phyloP scores from a whole-genome alignment of 30 jellyfish, hydroid and myxozoan genomes.

The Turritopsis rubra region DNA sequence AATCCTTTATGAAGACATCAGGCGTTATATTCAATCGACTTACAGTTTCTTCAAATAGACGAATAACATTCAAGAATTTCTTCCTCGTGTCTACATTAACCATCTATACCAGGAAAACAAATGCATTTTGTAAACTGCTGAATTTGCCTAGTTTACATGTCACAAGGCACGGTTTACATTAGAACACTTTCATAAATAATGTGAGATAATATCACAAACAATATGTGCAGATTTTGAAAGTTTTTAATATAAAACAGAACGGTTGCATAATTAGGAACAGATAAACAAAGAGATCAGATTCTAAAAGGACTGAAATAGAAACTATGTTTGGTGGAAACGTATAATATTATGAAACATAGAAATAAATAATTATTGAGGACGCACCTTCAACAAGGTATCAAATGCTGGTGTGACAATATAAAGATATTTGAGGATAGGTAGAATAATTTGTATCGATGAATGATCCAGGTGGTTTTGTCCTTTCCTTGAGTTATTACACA shows the following conservation, averaged over 20 bases:
- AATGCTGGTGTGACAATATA: constrained; percentile 64
- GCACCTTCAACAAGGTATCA: constrained; percentile 73
- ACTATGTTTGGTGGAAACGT: neutral
- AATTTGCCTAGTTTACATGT: too few species aligned
- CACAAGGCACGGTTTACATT: too few species aligned
- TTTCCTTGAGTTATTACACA: constrained; percentile 65
- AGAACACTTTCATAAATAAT: too few species aligned
- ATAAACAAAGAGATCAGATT: neutral
- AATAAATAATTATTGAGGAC: neutral
- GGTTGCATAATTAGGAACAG: neutral
- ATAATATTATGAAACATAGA: neutral
- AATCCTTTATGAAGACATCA: neutral
- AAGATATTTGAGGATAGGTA: constrained; percentile 81
- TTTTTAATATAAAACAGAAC: neutral
- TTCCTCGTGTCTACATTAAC: constrained; percentile 91
- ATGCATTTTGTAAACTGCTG: too few species aligned
- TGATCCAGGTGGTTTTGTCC: constrained; percentile 60
- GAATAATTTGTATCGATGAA: constrained; percentile 68
- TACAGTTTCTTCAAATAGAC: constrained; percentile 63
- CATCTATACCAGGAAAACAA: too few species aligned
- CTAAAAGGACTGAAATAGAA: neutral
- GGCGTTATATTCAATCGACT: neutral
- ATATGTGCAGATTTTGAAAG: too few species aligned
- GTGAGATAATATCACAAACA: too few species aligned
- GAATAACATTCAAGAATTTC: constrained; percentile 60